A percentile compares a stretch with the other conserved stretches of the same genome.
Conservation (phyloP, 1,140 invertebrate genomes). For the Polypedilum pembai region DNA sequence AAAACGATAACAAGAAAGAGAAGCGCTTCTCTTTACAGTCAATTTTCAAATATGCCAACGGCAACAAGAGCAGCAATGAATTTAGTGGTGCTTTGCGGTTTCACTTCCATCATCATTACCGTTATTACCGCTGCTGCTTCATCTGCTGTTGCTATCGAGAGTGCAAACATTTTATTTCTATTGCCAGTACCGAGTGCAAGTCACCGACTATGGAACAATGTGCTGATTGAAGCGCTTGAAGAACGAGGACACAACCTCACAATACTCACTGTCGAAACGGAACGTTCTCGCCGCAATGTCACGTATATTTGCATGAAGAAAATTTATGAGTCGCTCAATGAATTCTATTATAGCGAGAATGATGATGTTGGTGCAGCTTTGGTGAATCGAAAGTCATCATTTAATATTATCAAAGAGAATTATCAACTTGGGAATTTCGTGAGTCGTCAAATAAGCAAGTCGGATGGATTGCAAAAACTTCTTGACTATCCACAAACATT, state of each 20-base stretch:
- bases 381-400: not conserved
- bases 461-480: not conserved
- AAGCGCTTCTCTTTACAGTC: not conserved
- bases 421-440: not conserved
- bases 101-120: constrained; percentile 16
- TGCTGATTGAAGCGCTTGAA: not conserved
- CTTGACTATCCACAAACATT: not conserved
- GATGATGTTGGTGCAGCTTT: not conserved
- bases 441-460: not conserved
- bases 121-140: not conserved
- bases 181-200: not conserved
- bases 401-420: constrained; percentile 12
- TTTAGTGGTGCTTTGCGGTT: constrained; percentile 17
- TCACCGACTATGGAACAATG: constrained; percentile 1
- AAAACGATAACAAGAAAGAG: too few relatives aligned
- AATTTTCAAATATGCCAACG: not conserved
- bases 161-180: constrained; percentile 23
- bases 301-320: constrained; percentile 5
- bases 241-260: constrained; percentile 2
- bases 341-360: not conserved
- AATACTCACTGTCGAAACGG: not conserved
- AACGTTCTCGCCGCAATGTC: constrained; percentile 15
- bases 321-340: constrained; percentile 7
- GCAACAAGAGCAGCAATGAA: constrained; percentile 7
- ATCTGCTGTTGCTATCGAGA: not conserved